Base-by-base conservation (phyloP, 2,888 invertebrate genomes). In the Adelphocoris suturalis region DNA sequence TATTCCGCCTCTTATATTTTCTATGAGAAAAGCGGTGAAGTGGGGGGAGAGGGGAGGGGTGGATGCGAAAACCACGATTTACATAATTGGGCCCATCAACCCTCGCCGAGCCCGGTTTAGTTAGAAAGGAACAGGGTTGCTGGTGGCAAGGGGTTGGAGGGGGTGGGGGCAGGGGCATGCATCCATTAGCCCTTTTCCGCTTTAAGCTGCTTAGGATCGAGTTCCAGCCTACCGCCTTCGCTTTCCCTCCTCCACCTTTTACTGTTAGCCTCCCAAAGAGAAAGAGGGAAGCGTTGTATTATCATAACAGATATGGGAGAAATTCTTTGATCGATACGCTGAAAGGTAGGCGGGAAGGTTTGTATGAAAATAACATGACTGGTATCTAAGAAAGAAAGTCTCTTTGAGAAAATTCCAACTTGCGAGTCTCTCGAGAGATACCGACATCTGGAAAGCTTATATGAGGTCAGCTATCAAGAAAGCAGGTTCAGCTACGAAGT, bases 181-280 rank as follows among this genome's bases (percentile, higher is more conserved):
- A 85, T 85, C 85, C 85, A 85, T 85, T 85, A 85, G 85, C 57
- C 85, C 85, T 85, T 85, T 85, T 85, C 85, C 85, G 57, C 85
- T 85, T 85, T 85, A 85, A 85, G 85, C 85, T 85, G 85, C 85
- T 85, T 57, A 57, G 85, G 85, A 85, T 85, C 85, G 85, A 28
- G 85, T 85, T 85, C 57, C 85, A 52, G 57, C 55, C 37, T 52
- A 52, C 52, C 52, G 52, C 61, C 37, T 85, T 85, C 85, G 19
- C 23, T 55, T 12, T 61, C 27, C 82, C 27, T 57, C 85, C 57
- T 28, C 57, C 27, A 28, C 85, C 28, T 27, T 57, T 85, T 85
- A 57, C 85, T 28, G 14, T 27, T 57, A 57, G 23, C 85, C 57
- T 57, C 28, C 57, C 85, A 57, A 85, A 85, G 85, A 85, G 52